Percentiles rank a stretch among this genome's conserved stretches.
Conservation (phyloP, 2,113 vertebrate genomes). For the Pangasianodon hypophthalmus region DNA sequence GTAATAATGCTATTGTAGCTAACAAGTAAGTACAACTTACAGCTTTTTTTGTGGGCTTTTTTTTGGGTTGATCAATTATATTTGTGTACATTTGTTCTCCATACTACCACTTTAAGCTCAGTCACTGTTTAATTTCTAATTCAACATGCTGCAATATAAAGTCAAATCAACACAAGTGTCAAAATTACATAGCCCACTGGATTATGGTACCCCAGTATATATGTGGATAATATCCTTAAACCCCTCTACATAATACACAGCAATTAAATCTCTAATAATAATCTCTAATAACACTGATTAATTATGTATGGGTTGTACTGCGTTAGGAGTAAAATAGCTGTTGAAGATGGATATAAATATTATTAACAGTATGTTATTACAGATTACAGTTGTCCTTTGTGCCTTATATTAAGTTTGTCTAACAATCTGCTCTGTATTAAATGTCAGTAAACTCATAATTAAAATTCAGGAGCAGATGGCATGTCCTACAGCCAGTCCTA, state of each 20-base stretch:
- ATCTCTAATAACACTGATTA: neutral
- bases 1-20: neutral
- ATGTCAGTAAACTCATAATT: conserved; percentile 30
- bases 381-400: neutral
- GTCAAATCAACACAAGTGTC: neutral
- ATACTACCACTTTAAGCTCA: neutral
- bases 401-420: conserved; percentile 1
- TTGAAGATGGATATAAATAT: neutral
- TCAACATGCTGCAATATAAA: neutral
- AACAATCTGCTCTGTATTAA: conserved; percentile 28
- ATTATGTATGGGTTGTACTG: neutral
- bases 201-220: neutral
- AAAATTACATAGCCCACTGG: neutral
- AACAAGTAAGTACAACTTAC: neutral
- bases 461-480: conserved; percentile 51
- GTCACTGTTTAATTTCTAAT: neutral
- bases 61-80: neutral
- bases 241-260: neutral
- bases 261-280: neutral
- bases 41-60: neutral
- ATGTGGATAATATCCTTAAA: neutral
- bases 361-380: neutral
- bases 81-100: neutral
- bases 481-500: conserved; percentile 1
- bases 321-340: neutral